Percentiles rank a stretch among this genome's conserved stretches.
These are phyloP conservation scores for Peromyscus melanophrys DNA, from an alignment of 2,797 vertebrate species.

Conservation along the genomic window DNA sequence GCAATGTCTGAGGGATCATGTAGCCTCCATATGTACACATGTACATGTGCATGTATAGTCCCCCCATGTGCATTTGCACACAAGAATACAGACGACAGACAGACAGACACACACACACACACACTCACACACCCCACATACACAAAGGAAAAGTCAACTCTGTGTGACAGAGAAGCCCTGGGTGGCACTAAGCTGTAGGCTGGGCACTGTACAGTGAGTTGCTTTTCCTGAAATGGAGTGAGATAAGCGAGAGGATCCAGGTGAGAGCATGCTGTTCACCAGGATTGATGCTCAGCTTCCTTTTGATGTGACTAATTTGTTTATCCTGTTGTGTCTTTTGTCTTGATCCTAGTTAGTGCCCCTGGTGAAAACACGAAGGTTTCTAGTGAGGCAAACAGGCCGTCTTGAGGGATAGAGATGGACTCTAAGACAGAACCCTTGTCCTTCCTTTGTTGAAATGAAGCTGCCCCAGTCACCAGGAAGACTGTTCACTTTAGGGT, in stretches of 20 bases:
- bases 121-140: not conserved
- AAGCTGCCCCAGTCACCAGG: not conserved
- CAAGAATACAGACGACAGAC: not conserved
- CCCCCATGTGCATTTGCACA: not conserved
- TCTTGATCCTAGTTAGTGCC: not conserved
- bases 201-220: not conserved
- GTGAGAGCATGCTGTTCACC: not conserved
- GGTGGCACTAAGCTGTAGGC: not conserved
- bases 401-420: accelerated
- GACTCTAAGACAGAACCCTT: not conserved
- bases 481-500: not conserved
- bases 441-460: not conserved
- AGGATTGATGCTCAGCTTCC: not conserved
- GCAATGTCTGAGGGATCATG: not conserved
- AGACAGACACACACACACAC: not conserved
- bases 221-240: not conserved
- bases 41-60: not conserved
- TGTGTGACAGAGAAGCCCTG: not conserved
- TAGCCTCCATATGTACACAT: not conserved
- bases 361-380: not conserved
- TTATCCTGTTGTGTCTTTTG: not conserved
- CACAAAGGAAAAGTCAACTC: not conserved
- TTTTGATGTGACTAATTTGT: not conserved
- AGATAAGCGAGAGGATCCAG: not conserved
- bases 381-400: not conserved